Percentiles rank a stretch among this genome's conserved stretches.
Conservation (phyloP, 1,140 invertebrate genomes). For the Papilio helenus region DNA sequence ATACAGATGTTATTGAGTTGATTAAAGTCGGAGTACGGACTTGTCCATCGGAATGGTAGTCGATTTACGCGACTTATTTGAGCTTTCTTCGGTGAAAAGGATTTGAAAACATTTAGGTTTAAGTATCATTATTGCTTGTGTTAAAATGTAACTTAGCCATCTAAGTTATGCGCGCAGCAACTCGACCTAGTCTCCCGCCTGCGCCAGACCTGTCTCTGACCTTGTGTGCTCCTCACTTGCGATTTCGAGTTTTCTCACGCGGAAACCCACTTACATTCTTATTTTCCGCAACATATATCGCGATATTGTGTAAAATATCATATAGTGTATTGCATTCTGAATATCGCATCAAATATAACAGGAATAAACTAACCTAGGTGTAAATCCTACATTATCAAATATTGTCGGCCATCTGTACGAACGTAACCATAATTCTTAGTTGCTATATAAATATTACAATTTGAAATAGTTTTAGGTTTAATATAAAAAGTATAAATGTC, state of each 20-base stretch:
- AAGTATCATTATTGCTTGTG: background rate
- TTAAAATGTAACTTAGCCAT: background rate
- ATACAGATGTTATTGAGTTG: background rate
- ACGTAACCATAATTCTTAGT: too few relatives aligned
- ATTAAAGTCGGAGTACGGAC: too few relatives aligned
- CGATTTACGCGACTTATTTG: too few relatives aligned
- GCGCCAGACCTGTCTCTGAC: conserved; percentile 1
- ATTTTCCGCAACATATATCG: background rate
- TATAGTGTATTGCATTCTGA: background rate
- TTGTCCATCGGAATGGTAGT: too few relatives aligned
- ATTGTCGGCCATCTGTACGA: too few relatives aligned
- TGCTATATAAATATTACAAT: too few relatives aligned
- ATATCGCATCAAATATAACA: background rate
- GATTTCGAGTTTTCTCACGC: conserved; percentile 14
- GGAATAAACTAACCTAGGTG: background rate
- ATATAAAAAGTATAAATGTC: too few relatives aligned
- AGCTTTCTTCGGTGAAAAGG: background rate
- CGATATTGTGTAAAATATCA: background rate
- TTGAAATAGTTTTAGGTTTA: too few relatives aligned
- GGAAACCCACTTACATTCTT: background rate
- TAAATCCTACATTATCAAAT: too few relatives aligned
- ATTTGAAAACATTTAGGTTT: background rate
- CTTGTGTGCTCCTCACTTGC: background rate
- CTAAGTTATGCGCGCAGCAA: background rate
- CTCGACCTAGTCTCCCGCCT: background rate